Base-by-base conservation (phyloP, 2,888 invertebrate genomes). In the Lepas anatifera region DNA sequence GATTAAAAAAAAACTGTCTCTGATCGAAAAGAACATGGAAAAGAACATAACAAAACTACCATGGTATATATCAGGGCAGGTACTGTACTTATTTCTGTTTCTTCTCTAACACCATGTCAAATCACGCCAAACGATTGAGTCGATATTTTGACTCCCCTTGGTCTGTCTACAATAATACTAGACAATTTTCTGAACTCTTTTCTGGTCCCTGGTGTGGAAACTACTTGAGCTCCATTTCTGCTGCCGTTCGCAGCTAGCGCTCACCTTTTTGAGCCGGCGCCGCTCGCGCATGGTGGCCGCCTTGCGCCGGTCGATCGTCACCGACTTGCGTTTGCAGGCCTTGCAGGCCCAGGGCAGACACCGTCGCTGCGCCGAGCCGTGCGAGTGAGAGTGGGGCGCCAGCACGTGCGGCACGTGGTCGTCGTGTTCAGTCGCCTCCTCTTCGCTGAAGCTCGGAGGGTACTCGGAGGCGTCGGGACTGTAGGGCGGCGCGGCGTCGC, bases 271-370 rank as follows among this genome's bases (percentile, higher is more conserved):
- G 69, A 99, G 85, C 73, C 98, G 84, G 75, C 97, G 83, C 74
- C 98, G 83, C 80, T 99, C 98, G 6, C 98, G 84, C 80, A 99
- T 84, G 2, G 98, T 99, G 0, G 98, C 98, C 10, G 98, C 98
- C 84, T 96, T 96, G 78, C 98, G 85, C 70, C 98, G 84, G 82
- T 99, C 98, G 13, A 97, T 91, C 0, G 95, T 89, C 64, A 95
- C 94, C 25, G 91, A 94, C 82, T 96, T 95, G 82, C 94, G 89
- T 81, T 96, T 96, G 82, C 96, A 96, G 0, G 95, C 95, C 78
- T 96, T 96, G 81, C 97, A 97, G 3, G 96, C 96, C 96, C 96
- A 97, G 18, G 95, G 86, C 52, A 97, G 83, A 77, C 96, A 97
- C 72, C 91, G 86, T 73, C 92, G 83, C 39, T 78, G 77, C 29